Evolutionary conservation across 2,113 vertebrate genomes (phyloP).

Genomic region (Crotalus helleri): DNA sequence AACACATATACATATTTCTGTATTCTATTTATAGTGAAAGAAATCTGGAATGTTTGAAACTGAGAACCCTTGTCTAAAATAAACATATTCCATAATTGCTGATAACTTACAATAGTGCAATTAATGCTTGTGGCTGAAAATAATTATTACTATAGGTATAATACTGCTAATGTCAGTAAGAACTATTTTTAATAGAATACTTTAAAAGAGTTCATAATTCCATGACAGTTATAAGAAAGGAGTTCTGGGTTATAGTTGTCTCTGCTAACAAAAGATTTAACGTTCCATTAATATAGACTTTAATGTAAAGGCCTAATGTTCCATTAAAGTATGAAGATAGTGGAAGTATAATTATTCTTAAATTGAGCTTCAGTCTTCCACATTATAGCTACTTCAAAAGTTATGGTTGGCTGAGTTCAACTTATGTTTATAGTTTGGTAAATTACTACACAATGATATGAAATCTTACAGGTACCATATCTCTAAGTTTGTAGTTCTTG

Average conservation of each 20-base stretch:
- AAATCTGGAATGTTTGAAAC: not conserved
- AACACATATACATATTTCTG: not conserved
- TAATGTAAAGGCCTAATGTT: not conserved
- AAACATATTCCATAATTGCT: not conserved
- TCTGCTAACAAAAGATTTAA: not conserved
- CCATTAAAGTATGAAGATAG: not conserved
- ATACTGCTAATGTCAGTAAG: not conserved
- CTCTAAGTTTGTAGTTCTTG: not conserved
- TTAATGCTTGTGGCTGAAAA: not conserved
- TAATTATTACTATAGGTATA: not conserved
- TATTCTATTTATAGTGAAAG: not conserved
- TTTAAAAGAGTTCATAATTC: not conserved
- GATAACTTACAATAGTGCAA: not conserved
- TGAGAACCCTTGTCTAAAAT: not conserved
- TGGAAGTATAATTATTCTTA: not conserved
- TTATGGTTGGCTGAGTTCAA: not conserved
- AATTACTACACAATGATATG: not conserved
- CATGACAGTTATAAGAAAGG: not conserved
- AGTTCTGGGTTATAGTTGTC: not conserved
- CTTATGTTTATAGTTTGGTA: not conserved
- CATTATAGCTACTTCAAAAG: not conserved
- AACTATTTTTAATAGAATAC: not conserved
- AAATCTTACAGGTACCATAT: not conserved
- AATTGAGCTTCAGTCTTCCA: not conserved
- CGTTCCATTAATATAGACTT: not conserved